A percentile compares a stretch with the other conserved stretches of the same genome.
Evolutionary conservation across 92 coral and sea anemone species (phyloP).

Genomic region (Paramuricea clavata): DNA sequence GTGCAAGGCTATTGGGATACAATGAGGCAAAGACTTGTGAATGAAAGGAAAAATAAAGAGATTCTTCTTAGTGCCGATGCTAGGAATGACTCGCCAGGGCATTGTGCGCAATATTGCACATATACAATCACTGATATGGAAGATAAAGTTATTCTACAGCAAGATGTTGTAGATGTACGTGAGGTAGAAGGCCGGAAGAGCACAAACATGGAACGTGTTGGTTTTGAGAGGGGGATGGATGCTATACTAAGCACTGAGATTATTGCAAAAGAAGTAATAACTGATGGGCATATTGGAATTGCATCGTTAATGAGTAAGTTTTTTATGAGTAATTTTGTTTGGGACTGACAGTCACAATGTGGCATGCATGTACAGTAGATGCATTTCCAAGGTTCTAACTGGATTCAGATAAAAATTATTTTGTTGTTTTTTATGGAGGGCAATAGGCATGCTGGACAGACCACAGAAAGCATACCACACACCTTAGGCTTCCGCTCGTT

Average conservation of each 20-base stretch:
- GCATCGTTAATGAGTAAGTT: slow-evolving; percentile 40
- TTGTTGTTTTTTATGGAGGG: too few relatives aligned
- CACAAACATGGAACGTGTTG: slow-evolving; percentile 49
- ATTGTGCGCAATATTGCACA: slow-evolving; percentile 24
- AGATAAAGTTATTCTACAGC: slow-evolving; percentile 8
- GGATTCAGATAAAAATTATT: too few relatives aligned
- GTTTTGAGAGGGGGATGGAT: slow-evolving; percentile 53
- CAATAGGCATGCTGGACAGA: too few relatives aligned
- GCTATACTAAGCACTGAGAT: not conserved
- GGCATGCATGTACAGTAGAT: too few relatives aligned
- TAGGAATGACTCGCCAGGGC: slow-evolving; percentile 46
- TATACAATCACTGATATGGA: slow-evolving; percentile 47
- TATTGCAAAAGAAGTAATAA: not conserved
- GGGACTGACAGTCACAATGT: not conserved
- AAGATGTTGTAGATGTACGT: slow-evolving; percentile 14
- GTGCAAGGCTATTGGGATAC: slow-evolving; percentile 43
- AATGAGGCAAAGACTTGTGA: slow-evolving; percentile 11
- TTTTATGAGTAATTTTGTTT: not conserved
- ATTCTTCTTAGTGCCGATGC: slow-evolving; percentile 54
- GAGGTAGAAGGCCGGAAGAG: slow-evolving; percentile 47
- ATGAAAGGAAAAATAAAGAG: slow-evolving; percentile 33
- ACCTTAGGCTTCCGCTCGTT: too few relatives aligned
- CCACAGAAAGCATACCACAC: too few relatives aligned
- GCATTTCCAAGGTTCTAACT: too few relatives aligned
- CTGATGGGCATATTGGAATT: slow-evolving; percentile 55